A percentile compares a stretch with the other conserved stretches of the same genome.
phyloP scores from a whole-genome alignment of 2,113 vertebrate species.

The Ictalurus furcatus region DNA sequence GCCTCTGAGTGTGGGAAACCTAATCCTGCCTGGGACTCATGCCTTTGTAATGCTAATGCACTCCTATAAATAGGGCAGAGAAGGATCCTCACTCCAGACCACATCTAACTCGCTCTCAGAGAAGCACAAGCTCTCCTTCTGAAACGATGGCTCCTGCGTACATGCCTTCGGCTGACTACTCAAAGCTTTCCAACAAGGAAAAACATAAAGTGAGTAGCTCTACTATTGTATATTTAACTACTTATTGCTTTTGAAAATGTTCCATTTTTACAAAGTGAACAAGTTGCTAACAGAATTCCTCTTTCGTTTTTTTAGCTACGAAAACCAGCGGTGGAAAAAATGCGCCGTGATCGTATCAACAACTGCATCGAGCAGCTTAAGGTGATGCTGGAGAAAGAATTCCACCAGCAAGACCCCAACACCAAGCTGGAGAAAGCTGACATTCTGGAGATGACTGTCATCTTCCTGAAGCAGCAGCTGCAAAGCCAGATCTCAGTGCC shows the following conservation, averaged over 20 bases:
- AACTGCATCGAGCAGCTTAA: slow-evolving; percentile 66
- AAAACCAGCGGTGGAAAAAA: slow-evolving; percentile 76
- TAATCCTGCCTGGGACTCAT: slow-evolving; percentile 68
- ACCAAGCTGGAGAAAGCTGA: slow-evolving; percentile 76
- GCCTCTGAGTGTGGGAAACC: slow-evolving; percentile 69
- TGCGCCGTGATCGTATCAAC: slow-evolving; percentile 70
- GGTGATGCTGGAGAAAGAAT: slow-evolving; percentile 33
- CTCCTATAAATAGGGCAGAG: slow-evolving; percentile 64
- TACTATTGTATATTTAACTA: neutral
- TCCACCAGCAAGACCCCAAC: slow-evolving; percentile 63
- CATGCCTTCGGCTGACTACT: slow-evolving; percentile 46
- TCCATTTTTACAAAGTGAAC: neutral
- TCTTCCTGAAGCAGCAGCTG: slow-evolving; percentile 68
- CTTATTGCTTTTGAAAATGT: neutral
- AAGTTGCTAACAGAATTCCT: slow-evolving; percentile 37
- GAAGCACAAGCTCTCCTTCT: slow-evolving; percentile 45
- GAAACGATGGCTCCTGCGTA: slow-evolving; percentile 60
- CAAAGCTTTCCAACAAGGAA: slow-evolving; percentile 62
- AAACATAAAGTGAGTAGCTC: slow-evolving; percentile 64
- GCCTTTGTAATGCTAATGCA: slow-evolving; percentile 70
- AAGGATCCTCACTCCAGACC: slow-evolving; percentile 46
- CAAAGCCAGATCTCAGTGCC: slow-evolving; percentile 33
- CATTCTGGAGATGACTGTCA: slow-evolving; percentile 74
- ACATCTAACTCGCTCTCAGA: slow-evolving; percentile 55
- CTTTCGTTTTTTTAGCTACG: slow-evolving; percentile 61